Evolutionary conservation across 2,797 vertebrate genomes (phyloP).

Genomic region (Fistularia commersonii): DNA sequence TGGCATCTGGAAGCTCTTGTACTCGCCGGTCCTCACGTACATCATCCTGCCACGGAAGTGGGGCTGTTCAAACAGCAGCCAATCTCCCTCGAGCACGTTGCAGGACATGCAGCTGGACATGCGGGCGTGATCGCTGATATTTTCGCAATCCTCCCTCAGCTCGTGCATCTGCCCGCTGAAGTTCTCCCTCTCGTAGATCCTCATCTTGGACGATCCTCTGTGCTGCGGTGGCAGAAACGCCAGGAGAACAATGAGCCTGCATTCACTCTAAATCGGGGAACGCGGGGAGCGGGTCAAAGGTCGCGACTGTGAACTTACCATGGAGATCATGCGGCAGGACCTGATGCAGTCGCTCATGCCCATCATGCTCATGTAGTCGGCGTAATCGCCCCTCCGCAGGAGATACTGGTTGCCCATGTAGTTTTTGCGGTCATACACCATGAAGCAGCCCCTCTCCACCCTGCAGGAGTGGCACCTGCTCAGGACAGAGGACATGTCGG

Average conservation of each 20-base stretch:
- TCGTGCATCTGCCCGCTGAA: slow-evolving; percentile 71
- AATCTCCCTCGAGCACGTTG: slow-evolving; percentile 72
- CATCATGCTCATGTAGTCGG: slow-evolving; percentile 31
- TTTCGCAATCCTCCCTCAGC: slow-evolving; percentile 73
- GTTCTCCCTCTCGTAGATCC: slow-evolving; percentile 75
- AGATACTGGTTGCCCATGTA: slow-evolving; percentile 73
- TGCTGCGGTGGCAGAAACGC: slow-evolving; percentile 42
- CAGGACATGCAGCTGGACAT: slow-evolving; percentile 75
- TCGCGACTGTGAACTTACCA: slow-evolving; percentile 38
- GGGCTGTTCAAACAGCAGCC: slow-evolving; percentile 73
- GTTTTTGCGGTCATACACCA: slow-evolving; percentile 66
- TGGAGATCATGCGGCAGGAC: slow-evolving; percentile 35
- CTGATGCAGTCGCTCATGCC: no score
- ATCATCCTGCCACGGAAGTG: slow-evolving; percentile 61
- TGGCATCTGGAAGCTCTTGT: slow-evolving; percentile 67
- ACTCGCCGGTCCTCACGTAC: slow-evolving; percentile 71
- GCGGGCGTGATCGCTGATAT: slow-evolving; percentile 65
- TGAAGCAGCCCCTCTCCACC: slow-evolving; percentile 40
- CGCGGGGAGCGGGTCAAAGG: not conserved
- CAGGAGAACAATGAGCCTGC: not conserved
- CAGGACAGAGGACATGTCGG: slow-evolving; percentile 72
- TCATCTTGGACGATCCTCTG: slow-evolving; percentile 72
- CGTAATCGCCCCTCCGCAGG: slow-evolving; percentile 69
- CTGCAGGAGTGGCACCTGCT: slow-evolving; percentile 73
- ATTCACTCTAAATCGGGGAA: no score